Base-by-base conservation (phyloP, 2,113 vertebrate species). In the Megalops atlanticus region DNA sequence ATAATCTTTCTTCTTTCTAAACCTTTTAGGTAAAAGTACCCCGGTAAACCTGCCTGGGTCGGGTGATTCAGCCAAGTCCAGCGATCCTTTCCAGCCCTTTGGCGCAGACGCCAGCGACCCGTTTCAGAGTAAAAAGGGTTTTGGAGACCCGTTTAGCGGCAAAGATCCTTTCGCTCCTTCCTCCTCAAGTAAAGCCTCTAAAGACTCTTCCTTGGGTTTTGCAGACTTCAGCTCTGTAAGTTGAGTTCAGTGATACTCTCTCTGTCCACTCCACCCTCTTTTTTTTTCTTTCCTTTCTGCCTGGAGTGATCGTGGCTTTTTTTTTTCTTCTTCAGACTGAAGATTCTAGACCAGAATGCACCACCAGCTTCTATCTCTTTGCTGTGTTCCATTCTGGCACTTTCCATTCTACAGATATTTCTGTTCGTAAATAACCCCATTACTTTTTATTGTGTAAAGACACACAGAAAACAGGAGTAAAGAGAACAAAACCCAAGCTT, bases 91-190 rank as follows among this genome's bases (percentile, higher is more conserved):
- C 94, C 97, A 97, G 93, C 96, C 97, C 1, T 98, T 98, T 14
- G 93, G 93, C 86, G 89, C 94, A 76, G 96, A 96, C 74, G 90
- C 86, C 85, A 90, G 92, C 58, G 98, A 99, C 93, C 97, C 93
- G 0, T 98, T 98, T 90, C 96, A 97, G 90, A 96, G 92, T 94
- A 97, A 96, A 95, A 98, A 97, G 90, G 94, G 94, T 84, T 94
- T 94, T 84, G 96, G 94, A 91, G 98, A 98, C 92, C 97, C 97
- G 2, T 98, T 99, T 94, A 99, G 97, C 84, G 97, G 97, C 92
- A 98, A 97, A 95, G 98, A 98, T 87, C 97, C 97, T 73, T 98
- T 99, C 87, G 95, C 95, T 87, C 93, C 97, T 83, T 92, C 97
- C 84, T 95, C 94, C 90, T 91, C 97, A 95, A 96, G 96, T 95